Evolutionary conservation across 2,113 vertebrate species (phyloP).

Genomic region (Todiramphus saurophagus): DNA sequence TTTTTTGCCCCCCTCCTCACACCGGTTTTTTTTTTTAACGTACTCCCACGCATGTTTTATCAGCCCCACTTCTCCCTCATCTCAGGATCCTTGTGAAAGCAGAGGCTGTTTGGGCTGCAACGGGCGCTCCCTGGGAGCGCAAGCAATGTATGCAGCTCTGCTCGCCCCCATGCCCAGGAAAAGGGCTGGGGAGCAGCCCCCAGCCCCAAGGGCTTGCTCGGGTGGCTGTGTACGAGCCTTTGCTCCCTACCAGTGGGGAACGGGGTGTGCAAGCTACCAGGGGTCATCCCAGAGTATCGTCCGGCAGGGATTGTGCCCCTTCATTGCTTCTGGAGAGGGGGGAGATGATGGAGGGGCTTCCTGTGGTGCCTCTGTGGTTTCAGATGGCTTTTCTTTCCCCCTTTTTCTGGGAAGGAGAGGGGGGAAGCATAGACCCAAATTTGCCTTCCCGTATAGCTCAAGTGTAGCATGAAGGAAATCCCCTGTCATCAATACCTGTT

Average conservation of each 20-base stretch:
- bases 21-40: not conserved
- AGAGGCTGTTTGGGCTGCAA: not conserved
- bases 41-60: not conserved
- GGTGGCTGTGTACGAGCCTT: rapidly evolving
- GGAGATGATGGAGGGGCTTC: not conserved
- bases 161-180: not conserved
- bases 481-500: conserved; percentile 41
- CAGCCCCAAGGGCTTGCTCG: not conserved
- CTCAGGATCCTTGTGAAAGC: not conserved
- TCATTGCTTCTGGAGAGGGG: not conserved
- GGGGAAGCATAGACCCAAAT: not conserved
- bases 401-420: rapidly evolving
- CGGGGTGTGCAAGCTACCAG: not conserved
- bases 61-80: rapidly evolving
- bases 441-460: not conserved
- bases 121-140: not conserved
- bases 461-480: not conserved
- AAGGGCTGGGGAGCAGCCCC: rapidly evolving
- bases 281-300: rapidly evolving
- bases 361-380: not conserved
- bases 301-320: not conserved
- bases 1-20: not conserved
- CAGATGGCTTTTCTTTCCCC: not conserved
- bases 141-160: rapidly evolving
- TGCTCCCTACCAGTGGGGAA: not conserved